Conservation (phyloP, 2,797 vertebrate species). For the Luscinia luscinia region DNA sequence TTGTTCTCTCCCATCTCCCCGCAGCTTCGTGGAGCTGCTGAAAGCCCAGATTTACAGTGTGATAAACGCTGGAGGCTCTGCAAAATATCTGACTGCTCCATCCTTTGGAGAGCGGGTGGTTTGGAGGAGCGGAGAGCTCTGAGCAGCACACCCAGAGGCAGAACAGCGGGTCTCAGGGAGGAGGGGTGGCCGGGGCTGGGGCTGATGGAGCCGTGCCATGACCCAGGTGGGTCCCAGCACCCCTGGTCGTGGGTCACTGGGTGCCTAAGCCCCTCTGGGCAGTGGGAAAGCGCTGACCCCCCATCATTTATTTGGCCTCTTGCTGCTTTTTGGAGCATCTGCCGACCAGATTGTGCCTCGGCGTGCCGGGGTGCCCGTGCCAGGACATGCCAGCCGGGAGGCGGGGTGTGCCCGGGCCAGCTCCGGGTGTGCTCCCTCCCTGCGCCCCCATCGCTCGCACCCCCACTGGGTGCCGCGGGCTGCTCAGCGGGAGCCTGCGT, state of each 20-base stretch:
- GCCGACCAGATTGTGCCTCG: neutral
- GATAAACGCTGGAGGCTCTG: constrained; percentile 48
- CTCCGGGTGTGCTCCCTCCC: neutral
- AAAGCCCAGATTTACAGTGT: constrained; percentile 59
- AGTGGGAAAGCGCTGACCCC: neutral
- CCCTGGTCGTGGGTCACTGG: rapidly evolving
- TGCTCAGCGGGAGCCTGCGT: neutral
- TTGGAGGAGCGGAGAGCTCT: neutral
- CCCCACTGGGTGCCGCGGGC: neutral
- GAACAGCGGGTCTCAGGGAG: neutral
- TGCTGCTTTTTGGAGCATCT: constrained; percentile 35
- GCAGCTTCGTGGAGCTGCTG: constrained; percentile 46
- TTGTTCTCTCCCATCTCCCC: constrained; percentile 57
- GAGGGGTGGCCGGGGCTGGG: rapidly evolving
- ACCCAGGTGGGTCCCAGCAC: neutral
- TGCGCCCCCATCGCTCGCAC: neutral
- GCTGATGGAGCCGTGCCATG: rapidly evolving
- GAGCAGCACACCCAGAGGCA: neutral
- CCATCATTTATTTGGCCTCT: neutral
- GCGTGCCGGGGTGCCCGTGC: neutral
- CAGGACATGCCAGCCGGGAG: constrained; percentile 27
- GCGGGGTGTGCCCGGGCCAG: neutral
- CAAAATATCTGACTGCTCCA: constrained; percentile 31
- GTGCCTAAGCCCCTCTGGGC: neutral
- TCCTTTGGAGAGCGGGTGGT: constrained; percentile 17